phyloP scores from a whole-genome alignment of 2,113 vertebrate species.

The Entelurus aequoreus region DNA sequence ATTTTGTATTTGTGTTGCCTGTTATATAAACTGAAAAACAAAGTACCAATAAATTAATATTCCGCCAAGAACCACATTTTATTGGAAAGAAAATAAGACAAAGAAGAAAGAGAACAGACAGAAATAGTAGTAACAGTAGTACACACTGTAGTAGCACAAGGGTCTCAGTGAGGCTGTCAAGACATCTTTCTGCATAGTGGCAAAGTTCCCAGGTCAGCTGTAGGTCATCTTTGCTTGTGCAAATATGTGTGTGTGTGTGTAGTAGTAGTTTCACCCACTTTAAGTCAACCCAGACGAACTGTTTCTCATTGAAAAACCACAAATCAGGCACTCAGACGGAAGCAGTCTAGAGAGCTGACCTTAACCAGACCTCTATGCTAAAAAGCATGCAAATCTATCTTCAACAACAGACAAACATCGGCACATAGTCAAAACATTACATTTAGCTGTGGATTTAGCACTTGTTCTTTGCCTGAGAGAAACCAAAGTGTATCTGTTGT shows the following conservation, averaged over 20 bases:
- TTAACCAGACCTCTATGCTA: conserved; percentile 51
- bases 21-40: background rate
- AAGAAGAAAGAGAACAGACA: background rate
- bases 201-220: conserved; percentile 43
- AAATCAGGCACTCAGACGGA: conserved; percentile 43
- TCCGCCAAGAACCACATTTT: background rate
- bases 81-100: background rate
- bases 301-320: conserved; percentile 30
- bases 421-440: conserved; percentile 16
- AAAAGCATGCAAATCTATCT: conserved; percentile 36
- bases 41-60: background rate
- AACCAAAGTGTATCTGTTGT: conserved; percentile 3
- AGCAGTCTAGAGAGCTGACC: conserved; percentile 51
- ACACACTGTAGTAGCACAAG: conserved; percentile 18
- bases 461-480: conserved; percentile 7
- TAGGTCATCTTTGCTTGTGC: conserved; percentile 24
- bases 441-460: conserved; percentile 1
- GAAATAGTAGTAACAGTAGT: conserved; percentile 1
- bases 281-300: conserved; percentile 18
- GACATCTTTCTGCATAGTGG: conserved; percentile 21
- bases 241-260: background rate
- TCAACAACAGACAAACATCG: conserved; percentile 15
- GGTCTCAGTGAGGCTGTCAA: conserved; percentile 45
- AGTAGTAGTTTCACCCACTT: conserved; percentile 1
- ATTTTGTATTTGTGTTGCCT: background rate